Base-by-base conservation (phyloP, 2,113 vertebrate genomes). In the Gracilinanus agilis region DNA sequence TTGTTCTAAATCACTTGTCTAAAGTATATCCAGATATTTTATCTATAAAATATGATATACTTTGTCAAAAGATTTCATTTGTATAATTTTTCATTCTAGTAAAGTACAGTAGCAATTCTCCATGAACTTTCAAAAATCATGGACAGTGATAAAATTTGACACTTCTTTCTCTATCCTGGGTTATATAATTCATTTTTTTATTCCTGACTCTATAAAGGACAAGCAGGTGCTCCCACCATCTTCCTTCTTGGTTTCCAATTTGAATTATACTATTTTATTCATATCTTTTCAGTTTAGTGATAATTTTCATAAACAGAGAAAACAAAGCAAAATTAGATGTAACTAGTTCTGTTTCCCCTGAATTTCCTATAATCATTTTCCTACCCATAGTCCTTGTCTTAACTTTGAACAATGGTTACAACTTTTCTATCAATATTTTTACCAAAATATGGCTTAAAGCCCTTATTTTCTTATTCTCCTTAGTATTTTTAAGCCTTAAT, bases 401-500 rank as follows among this genome's bases (percentile, higher is more conserved):
- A 12, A 25, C 58, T 6, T 5, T 75, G 67, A 75, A 19, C 4
- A 75, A 13, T n/a, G 67, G 67, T 75, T 21, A 75, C 29, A 21
- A 19, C 13, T 75, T 34, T 67, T 34, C 27, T 67, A n/a, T 1
- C 4, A 67, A 12, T 3, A 6, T 75, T 16, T 75, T 75, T n/a
- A 34, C 24, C 29, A 67, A 34, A 67, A 67, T 67, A 75, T 75
- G 61, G 13, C 6, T n/a, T 19, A n/a, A 75, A n/a, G 34, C 13
- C 13, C 34, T n/a, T 67, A 12, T 75, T 75, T n/a, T 75, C n/a
- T 75, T 5, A 19, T 5, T 75, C 34, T 75, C n/a, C 1, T 75
- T n/a, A n/a, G n/a, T 75, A 21, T 4, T n/a, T 6, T n/a, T 16
- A 4, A n/a, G 13, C 1, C 0, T n/a, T 75, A n/a, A 34, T 5